phyloP scores from a whole-genome alignment of 2,888 invertebrate genomes.

The Galeruca laticollis region DNA sequence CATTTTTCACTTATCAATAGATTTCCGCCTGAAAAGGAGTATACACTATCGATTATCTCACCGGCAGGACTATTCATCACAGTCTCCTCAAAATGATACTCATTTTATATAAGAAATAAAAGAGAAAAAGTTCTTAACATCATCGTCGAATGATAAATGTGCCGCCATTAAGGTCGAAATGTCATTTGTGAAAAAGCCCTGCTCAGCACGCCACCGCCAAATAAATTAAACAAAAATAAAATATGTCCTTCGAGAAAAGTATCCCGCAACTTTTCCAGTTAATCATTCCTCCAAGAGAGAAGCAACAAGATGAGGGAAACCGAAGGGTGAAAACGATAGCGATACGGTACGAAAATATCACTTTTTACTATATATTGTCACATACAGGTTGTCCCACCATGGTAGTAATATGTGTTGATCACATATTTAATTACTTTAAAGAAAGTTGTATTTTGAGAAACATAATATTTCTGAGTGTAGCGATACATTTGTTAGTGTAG shows the following conservation, averaged over 20 bases:
- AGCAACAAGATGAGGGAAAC: constrained; percentile 11
- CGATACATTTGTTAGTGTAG: too few species aligned
- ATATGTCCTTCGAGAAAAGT: constrained; percentile 40
- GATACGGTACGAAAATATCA: neutral
- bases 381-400: too few species aligned
- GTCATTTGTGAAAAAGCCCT: constrained; percentile 30
- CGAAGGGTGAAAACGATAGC: neutral
- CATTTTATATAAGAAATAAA: constrained; percentile 19
- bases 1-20: neutral
- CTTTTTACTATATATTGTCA: too few species aligned
- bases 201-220: constrained; percentile 30
- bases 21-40: neutral
- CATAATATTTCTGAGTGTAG: too few species aligned
- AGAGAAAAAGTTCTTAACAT: constrained; percentile 26
- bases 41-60: constrained; percentile 18
- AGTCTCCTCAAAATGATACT: constrained; percentile 36
- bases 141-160: constrained; percentile 31
- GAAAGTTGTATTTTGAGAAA: too few species aligned
- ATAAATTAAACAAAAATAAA: constrained; percentile 45
- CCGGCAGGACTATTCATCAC: constrained; percentile 32
- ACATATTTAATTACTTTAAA: too few species aligned
- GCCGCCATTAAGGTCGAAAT: constrained; percentile 33
- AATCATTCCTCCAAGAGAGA: constrained; percentile 31
- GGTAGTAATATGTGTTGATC: too few species aligned
- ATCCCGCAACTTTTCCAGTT: constrained; percentile 38